Conservation (phyloP, 1,140 invertebrate genomes). For the Tigriopus japonicus region DNA sequence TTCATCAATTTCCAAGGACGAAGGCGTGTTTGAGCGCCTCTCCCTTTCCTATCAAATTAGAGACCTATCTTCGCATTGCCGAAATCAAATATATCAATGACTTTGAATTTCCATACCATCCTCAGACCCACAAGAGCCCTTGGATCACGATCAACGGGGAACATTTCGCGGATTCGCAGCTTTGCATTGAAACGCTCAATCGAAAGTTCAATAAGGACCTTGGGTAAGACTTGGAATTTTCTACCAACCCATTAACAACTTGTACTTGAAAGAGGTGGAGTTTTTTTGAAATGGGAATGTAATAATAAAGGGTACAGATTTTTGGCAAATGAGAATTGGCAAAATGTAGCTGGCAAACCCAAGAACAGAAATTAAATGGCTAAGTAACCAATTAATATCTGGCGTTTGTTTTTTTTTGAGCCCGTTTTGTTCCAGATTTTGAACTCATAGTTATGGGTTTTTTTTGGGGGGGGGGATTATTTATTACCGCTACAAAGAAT, state of each 20-base stretch:
- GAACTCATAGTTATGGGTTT: too few species aligned
- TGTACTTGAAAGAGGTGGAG: not conserved
- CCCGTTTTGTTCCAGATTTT: too few species aligned
- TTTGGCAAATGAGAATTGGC: too few species aligned
- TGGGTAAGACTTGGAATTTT: not conserved
- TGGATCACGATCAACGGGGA: conserved; percentile 29
- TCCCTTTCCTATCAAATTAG: conserved; percentile 22
- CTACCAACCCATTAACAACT: not conserved
- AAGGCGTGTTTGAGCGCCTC: conserved; percentile 18
- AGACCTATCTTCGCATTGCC: conserved; percentile 21
- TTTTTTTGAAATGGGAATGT: not conserved
- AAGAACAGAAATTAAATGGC: too few species aligned
- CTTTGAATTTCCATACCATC: conserved; percentile 2
- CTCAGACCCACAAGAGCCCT: conserved; percentile 20
- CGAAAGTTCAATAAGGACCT: conserved; percentile 12
- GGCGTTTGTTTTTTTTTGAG: too few species aligned
- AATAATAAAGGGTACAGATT: too few species aligned
- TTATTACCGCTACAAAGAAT: too few species aligned
- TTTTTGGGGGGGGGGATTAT: too few species aligned
- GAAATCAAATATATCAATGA: conserved; percentile 20
- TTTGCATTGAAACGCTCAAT: conserved; percentile 18
- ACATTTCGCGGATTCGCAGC: conserved; percentile 24
- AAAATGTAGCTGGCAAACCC: too few species aligned
- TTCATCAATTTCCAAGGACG: conserved; percentile 17
- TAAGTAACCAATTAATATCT: too few species aligned